Percentiles rank a stretch among this genome's conserved stretches.
Conservation (phyloP, 2,888 invertebrate genomes). For the Melanargia galathea region DNA sequence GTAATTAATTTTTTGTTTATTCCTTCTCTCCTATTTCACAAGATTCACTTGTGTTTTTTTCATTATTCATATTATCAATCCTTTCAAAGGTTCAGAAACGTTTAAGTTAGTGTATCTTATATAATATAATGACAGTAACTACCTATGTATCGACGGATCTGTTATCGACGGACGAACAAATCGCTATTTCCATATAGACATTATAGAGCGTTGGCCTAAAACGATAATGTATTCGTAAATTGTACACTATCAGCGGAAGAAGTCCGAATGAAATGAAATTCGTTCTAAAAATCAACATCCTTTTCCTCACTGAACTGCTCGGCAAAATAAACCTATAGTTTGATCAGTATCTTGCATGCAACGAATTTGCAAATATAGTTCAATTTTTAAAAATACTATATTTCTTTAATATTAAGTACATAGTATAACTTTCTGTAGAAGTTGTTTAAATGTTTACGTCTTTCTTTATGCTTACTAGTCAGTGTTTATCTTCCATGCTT, state of each 20-base stretch:
- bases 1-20: neutral
- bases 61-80: neutral
- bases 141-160: slow-evolving; percentile 1
- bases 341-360: neutral
- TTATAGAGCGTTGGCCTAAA: slow-evolving; percentile 63
- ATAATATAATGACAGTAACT: neutral
- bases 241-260: slow-evolving; percentile 50
- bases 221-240: slow-evolving; percentile 54
- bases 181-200: slow-evolving; percentile 45
- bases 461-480: neutral
- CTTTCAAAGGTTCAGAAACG: neutral
- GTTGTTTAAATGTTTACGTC: neutral
- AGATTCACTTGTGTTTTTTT: neutral
- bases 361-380: neutral
- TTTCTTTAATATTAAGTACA: neutral
- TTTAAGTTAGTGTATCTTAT: neutral
- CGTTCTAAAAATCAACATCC: slow-evolving; percentile 38
- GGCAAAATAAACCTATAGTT: slow-evolving; percentile 11
- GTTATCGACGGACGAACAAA: slow-evolving; percentile 50
- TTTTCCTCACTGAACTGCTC: slow-evolving; percentile 33
- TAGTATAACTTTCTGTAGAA: neutral
- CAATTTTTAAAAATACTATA: neutral
- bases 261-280: slow-evolving; percentile 49
- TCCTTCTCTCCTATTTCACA: neutral
- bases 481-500: slow-evolving; percentile 21